Conservation (phyloP, 2,888 invertebrate genomes). For the Cotesia congregata region DNA sequence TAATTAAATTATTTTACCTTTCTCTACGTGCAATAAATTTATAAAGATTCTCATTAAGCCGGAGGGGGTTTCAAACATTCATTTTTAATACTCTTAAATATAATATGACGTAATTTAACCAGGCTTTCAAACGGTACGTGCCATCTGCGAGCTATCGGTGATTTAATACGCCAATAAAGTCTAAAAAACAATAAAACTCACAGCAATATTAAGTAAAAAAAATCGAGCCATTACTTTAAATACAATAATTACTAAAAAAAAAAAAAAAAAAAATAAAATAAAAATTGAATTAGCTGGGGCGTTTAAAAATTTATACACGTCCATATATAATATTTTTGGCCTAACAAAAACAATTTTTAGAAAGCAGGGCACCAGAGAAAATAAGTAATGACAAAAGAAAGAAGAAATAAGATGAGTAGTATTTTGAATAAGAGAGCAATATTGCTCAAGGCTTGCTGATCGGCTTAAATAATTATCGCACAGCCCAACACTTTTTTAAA, state of each 20-base stretch:
- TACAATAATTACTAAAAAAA: background rate
- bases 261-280: background rate
- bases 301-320: conserved; percentile 10
- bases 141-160: background rate
- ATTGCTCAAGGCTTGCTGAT: conserved; percentile 20
- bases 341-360: conserved; percentile 18
- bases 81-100: conserved; percentile 22
- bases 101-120: conserved; percentile 10
- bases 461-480: background rate
- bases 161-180: background rate
- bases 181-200: background rate
- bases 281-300: background rate
- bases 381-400: conserved; percentile 23
- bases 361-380: conserved; percentile 29
- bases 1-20: conserved; percentile 15
- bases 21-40: conserved; percentile 24
- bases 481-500: background rate
- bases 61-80: conserved; percentile 2
- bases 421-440: conserved; percentile 14
- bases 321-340: background rate
- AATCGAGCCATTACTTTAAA: background rate
- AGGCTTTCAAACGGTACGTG: conserved; percentile 23
- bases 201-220: background rate
- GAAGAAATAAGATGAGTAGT: conserved; percentile 6
- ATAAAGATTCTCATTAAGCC: conserved; percentile 18